phyloP scores from a whole-genome alignment of 35 echinoderm and acorn worm genomes.

The Patiria miniata region DNA sequence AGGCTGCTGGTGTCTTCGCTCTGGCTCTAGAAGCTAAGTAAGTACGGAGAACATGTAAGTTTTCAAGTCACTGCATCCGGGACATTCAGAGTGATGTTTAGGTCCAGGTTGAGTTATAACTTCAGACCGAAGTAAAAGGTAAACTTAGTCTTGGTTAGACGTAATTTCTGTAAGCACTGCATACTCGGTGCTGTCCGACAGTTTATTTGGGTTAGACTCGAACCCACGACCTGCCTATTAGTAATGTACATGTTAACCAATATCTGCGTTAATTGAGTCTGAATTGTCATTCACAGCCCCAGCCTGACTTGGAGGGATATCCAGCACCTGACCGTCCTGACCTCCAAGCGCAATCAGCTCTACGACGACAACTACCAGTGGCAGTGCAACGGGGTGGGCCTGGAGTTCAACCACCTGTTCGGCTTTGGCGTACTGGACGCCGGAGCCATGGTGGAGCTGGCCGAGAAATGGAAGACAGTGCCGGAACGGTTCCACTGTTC shows the following conservation, averaged over 20 bases:
- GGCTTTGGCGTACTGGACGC: constrained; percentile 97
- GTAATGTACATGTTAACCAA: too few species aligned
- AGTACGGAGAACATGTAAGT: constrained; percentile 33
- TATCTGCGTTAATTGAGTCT: too few species aligned
- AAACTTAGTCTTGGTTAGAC: too few species aligned
- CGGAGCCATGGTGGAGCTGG: constrained; percentile 89
- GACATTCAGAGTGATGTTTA: too few species aligned
- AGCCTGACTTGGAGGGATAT: constrained; percentile 91
- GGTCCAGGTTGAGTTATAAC: too few species aligned
- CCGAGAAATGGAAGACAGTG: constrained; percentile 86
- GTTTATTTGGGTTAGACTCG: too few species aligned
- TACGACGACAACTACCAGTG: constrained; percentile 98
- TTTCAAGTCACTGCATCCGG: too few species aligned
- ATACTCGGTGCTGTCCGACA: too few species aligned
- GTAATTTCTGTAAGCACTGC: too few species aligned
- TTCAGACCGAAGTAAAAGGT: too few species aligned
- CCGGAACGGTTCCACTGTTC: constrained; percentile 96
- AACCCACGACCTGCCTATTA: too few species aligned
- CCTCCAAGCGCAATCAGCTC: constrained; percentile 91
- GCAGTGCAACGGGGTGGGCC: constrained; percentile 94
- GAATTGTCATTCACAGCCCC: constrained; percentile 48
- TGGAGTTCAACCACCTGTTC: constrained; percentile 98
- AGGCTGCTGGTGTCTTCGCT: constrained; percentile 94
- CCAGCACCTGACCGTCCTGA: constrained; percentile 93
- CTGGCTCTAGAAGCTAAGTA: constrained; percentile 94